Percentiles rank a stretch among this genome's conserved stretches.
These are phyloP conservation scores for Prunella strophiata DNA, from an alignment of 2,797 vertebrate genomes.

Conservation along the genomic window DNA sequence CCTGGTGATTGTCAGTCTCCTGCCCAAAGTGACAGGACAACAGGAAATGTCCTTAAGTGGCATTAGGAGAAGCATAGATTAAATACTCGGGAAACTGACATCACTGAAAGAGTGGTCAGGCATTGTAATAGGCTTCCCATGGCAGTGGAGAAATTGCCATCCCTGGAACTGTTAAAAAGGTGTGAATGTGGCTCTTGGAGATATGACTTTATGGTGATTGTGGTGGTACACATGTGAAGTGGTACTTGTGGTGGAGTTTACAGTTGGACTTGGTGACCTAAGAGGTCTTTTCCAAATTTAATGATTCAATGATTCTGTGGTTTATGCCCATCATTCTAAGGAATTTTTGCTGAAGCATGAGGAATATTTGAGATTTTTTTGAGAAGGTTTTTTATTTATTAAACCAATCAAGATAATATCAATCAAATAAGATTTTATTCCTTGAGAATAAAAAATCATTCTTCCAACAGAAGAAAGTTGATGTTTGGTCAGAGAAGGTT, in stretches of 20 bases:
- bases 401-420: neutral
- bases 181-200: neutral
- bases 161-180: neutral
- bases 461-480: neutral
- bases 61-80: neutral
- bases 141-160: neutral
- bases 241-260: neutral
- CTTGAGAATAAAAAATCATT: neutral
- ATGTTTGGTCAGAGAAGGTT: neutral
- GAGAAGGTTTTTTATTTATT: neutral
- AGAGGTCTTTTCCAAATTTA: neutral
- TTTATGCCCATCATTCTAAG: neutral
- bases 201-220: neutral
- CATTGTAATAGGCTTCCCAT: neutral
- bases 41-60: neutral
- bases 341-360: neutral
- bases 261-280: neutral
- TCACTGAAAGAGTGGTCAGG: neutral
- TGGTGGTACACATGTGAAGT: neutral
- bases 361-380: neutral
- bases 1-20: accelerated
- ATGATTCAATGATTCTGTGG: neutral
- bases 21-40: neutral
- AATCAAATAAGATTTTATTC: neutral
- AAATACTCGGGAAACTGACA: neutral